Evolutionary conservation across 2,888 invertebrate species (phyloP).

Genomic region (Oscheius myriophilus): DNA sequence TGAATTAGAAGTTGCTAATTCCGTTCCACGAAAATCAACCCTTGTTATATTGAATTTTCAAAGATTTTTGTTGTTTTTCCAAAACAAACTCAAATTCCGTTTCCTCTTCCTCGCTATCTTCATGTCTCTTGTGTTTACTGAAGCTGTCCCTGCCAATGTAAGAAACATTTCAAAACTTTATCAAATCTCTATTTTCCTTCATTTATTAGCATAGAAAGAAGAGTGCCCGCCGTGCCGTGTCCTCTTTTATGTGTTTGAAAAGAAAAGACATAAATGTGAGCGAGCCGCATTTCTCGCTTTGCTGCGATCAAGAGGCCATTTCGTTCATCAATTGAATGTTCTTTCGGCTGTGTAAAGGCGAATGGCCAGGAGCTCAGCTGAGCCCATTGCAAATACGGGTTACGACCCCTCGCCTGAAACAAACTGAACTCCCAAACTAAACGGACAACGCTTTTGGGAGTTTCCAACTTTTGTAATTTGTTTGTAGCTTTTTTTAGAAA

Average conservation of each 20-base stretch:
- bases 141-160: too few species aligned
- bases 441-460: too few species aligned
- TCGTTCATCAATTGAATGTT: conserved; percentile 17
- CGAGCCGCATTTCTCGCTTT: not conserved
- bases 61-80: too few species aligned
- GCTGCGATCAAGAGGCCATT: conserved; percentile 3
- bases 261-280: not conserved
- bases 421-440: too few species aligned
- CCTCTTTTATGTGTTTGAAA: not conserved
- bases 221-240: not conserved
- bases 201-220: not conserved
- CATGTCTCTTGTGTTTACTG: too few species aligned
- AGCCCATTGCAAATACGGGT: not conserved
- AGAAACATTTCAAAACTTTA: not conserved
- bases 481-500: too few species aligned
- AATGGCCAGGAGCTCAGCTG: not conserved
- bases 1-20: too few species aligned
- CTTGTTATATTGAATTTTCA: too few species aligned
- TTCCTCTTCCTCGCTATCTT: not conserved
- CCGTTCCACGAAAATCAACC: too few species aligned
- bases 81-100: not conserved
- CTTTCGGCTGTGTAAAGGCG: conserved; percentile 11
- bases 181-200: not conserved
- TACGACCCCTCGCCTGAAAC: not conserved
- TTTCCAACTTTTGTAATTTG: too few species aligned